Base-by-base conservation (phyloP, 2,113 vertebrate genomes). In the Bungarus multicinctus region DNA sequence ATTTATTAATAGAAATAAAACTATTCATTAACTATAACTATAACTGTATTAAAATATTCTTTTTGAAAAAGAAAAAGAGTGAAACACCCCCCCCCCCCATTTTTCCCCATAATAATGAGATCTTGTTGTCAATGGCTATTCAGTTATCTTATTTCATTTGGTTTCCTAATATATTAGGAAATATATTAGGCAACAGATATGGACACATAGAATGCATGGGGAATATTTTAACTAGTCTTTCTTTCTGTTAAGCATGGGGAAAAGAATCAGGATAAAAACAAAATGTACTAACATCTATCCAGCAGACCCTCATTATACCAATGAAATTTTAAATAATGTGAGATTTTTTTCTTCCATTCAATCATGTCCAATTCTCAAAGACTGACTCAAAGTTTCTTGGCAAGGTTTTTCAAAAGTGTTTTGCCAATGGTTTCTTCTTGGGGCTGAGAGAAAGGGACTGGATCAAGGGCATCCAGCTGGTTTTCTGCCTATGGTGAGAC, bases 1-100 rank as follows among this genome's bases (percentile, higher is more conserved):
- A 92, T 94, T 93, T 94, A 94, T 96, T 90, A 90, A 93, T 91
- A 90, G 90, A 91, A 94, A 89, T 16, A 69, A 69, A 69, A 69
- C 30, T 34, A 69, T 14, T n/a, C n/a, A 4, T 69, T 34, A 34
- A 69, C 64, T 6, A 69, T 22, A 50, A 50, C 7, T 50, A 50
- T 50, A 50, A 50, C 47, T 50, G 34, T 81, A 22, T 81, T 81
- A 43, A 81, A 81, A 39, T 20, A 39, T 81, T 39, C 6, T 81
- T 81, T 81, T 81, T 81, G 34, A 43, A 22, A 81, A 39, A 34
- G 16, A 39, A 81, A 81, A 39, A 39, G 7, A 25, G 16, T 43
- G 69, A 22, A 47, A 47, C 45, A 47, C 0, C 1, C 45, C 47
- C 47, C 45, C 45, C 88, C 58, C 58, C 85, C 85, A 53, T 81